A percentile compares a stretch with the other conserved stretches of the same genome.
Evolutionary conservation across 2,113 vertebrate genomes (phyloP).

Genomic region (Aphelocoma coerulescens): DNA sequence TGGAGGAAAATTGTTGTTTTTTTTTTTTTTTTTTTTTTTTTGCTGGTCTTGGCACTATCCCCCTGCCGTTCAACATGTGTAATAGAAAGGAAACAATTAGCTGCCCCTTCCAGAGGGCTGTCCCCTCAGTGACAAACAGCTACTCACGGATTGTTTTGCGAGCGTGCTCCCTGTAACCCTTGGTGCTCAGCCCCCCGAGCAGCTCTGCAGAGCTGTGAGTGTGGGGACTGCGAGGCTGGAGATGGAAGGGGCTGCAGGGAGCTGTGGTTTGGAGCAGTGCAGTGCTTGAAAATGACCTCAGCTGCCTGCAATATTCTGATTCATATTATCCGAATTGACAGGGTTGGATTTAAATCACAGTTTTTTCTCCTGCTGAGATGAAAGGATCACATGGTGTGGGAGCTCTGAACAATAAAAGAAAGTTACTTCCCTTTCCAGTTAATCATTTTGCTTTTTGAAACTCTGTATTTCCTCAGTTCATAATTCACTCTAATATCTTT

Average conservation of each 20-base stretch:
- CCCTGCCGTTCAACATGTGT: neutral
- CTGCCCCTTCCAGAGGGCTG: neutral
- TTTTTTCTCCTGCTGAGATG: slow-evolving; percentile 2
- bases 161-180: neutral
- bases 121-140: neutral
- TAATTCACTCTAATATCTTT: neutral
- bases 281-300: neutral
- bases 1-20: neutral
- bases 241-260: neutral
- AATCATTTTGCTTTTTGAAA: slow-evolving; percentile 1
- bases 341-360: neutral
- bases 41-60: neutral
- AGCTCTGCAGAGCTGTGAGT: neutral
- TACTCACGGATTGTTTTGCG: slow-evolving; percentile 5
- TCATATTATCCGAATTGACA: neutral
- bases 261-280: neutral
- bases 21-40: neutral
- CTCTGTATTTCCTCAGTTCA: neutral
- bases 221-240: neutral
- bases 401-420: neutral
- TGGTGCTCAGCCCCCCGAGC: neutral
- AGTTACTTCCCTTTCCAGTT: slow-evolving; percentile 10
- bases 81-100: slow-evolving; percentile 15
- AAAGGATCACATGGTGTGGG: slow-evolving; percentile 1
- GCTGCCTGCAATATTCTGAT: neutral